Percentiles rank a stretch among this genome's conserved stretches.
These are phyloP conservation scores for Drosophila micromelanica DNA, from an alignment of 1,140 invertebrate species.

Conservation along the genomic window DNA sequence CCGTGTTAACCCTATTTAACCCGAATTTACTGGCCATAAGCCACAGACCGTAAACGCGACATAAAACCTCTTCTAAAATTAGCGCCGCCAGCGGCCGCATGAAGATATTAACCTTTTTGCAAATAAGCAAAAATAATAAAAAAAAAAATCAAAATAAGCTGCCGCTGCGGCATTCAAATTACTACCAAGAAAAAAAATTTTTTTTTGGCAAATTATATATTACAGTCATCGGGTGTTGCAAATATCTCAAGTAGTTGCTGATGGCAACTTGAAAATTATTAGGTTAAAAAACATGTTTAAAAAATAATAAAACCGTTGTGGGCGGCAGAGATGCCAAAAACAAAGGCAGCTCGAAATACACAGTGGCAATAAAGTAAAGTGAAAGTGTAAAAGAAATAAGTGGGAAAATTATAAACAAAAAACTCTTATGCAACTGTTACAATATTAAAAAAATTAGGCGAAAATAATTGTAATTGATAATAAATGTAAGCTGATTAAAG, in stretches of 20 bases:
- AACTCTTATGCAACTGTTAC: neutral
- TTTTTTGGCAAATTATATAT: conserved; percentile 58
- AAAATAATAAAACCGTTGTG: conserved; percentile 38
- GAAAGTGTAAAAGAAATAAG: neutral
- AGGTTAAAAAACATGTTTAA: conserved; percentile 32
- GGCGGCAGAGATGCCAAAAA: neutral
- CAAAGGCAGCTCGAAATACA: neutral
- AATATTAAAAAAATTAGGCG: neutral
- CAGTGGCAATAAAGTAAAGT: neutral
- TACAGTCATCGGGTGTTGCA: conserved; percentile 40
- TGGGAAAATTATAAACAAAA: neutral
- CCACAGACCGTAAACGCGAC: conserved; percentile 24
- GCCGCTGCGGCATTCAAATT: conserved; percentile 9
- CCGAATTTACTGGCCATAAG: conserved; percentile 34
- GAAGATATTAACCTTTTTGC: conserved; percentile 71
- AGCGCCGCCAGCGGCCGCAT: conserved; percentile 40
- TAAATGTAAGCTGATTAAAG: neutral
- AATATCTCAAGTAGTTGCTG: conserved; percentile 59
- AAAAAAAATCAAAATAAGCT: conserved; percentile 14
- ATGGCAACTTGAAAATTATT: conserved; percentile 57
- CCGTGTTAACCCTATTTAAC: conserved; percentile 70
- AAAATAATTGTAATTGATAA: neutral
- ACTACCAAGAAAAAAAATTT: conserved; percentile 25
- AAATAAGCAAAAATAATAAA: conserved; percentile 41
- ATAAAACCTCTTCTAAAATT: conserved; percentile 43